Conservation (phyloP, 2,113 vertebrate species). For the Drymodes brunneopygia region DNA sequence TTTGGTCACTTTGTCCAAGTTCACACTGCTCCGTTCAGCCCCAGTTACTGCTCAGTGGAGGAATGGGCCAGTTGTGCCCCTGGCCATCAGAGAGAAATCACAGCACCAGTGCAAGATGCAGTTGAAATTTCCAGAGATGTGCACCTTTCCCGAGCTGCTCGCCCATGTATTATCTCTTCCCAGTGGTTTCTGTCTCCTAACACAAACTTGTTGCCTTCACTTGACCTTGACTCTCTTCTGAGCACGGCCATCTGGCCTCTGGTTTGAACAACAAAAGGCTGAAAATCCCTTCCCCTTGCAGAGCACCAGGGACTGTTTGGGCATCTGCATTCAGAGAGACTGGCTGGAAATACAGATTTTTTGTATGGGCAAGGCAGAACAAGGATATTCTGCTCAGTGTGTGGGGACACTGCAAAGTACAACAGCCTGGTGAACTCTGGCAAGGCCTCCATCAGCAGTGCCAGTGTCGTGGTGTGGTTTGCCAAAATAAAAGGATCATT, state of each 20-base stretch:
- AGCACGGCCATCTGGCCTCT: neutral
- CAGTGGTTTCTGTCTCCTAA: neutral
- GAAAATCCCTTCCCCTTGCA: neutral
- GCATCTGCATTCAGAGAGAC: neutral
- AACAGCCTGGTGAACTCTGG: neutral
- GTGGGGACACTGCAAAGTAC: neutral
- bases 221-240: neutral
- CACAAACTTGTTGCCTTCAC: neutral
- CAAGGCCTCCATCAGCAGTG: neutral
- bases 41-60: neutral
- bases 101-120: neutral
- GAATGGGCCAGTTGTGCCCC: neutral
- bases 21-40: neutral
- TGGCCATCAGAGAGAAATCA: neutral
- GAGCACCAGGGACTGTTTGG: neutral
- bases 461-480: neutral
- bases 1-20: constrained; percentile 31
- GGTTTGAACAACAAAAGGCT: neutral
- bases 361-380: neutral
- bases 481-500: neutral
- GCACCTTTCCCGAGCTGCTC: neutral
- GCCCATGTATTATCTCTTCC: neutral
- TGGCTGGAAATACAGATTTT: neutral
- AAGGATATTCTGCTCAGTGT: neutral
- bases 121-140: neutral